A percentile compares a stretch with the other conserved stretches of the same genome.
phyloP scores from a whole-genome alignment of 92 coral and sea anemone species.

The Zoanthus sansibaricus region DNA sequence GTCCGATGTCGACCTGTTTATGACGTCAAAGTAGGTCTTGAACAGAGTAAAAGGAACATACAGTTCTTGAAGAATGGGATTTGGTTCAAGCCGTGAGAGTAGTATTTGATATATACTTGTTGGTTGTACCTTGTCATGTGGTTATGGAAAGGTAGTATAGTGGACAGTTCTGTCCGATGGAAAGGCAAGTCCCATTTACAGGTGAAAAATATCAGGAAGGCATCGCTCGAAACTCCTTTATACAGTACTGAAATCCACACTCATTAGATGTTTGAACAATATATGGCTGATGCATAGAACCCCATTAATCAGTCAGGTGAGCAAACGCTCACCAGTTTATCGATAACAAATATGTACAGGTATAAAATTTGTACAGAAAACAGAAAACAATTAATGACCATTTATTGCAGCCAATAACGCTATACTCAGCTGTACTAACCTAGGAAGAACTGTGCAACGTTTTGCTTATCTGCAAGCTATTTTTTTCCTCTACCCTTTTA shows the following conservation, averaged over 20 bases:
- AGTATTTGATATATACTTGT: background rate
- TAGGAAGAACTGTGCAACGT: too few species aligned
- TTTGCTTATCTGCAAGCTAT: too few species aligned
- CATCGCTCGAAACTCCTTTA: background rate
- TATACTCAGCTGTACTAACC: background rate
- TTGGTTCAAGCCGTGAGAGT: background rate
- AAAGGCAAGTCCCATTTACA: background rate
- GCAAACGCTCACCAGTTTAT: background rate
- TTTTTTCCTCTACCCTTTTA: too few species aligned
- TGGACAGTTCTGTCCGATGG: background rate
- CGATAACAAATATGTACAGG: constrained; percentile 24
- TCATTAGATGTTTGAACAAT: background rate
- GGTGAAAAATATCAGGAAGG: background rate
- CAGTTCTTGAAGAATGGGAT: background rate
- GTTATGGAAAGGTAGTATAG: background rate
- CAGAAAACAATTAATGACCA: background rate
- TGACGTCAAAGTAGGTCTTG: constrained; percentile 25
- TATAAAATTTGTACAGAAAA: constrained; percentile 10
- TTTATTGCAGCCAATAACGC: background rate
- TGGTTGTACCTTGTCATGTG: background rate
- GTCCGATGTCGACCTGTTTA: constrained; percentile 86
- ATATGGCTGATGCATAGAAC: background rate
- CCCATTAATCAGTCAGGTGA: background rate
- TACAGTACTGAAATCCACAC: background rate
- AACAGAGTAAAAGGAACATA: background rate